Percentiles rank a stretch among this genome's conserved stretches.
Conservation (phyloP, 1,140 invertebrate genomes). For the Psilanteris sp. region DNA sequence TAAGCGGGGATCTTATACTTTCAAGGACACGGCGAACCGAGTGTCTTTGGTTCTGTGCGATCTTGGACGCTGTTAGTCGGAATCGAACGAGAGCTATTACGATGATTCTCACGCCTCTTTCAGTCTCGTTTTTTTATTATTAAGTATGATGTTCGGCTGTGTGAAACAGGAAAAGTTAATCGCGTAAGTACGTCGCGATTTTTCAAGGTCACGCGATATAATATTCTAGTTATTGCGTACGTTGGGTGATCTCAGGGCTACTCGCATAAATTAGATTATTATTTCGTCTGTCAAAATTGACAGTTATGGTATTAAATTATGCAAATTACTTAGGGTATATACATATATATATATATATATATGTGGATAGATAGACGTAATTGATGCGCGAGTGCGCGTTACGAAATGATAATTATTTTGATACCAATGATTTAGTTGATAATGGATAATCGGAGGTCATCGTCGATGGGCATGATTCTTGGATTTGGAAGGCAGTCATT, state of each 20-base stretch:
- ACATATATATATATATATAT: too few species aligned
- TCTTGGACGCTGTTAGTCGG: constrained; percentile 52
- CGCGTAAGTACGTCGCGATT: constrained; percentile 24
- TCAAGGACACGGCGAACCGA: constrained; percentile 54
- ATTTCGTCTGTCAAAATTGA: constrained; percentile 9
- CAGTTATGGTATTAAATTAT: background rate
- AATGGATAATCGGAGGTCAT: too few species aligned
- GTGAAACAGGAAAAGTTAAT: constrained; percentile 58
- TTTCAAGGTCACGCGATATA: constrained; percentile 46
- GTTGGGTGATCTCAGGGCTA: constrained; percentile 29
- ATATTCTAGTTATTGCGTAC: constrained; percentile 42
- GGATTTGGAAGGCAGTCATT: too few species aligned
- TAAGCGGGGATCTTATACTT: constrained; percentile 41
- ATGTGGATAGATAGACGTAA: too few species aligned
- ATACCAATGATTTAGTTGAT: too few species aligned
- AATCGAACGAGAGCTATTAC: constrained; percentile 53
- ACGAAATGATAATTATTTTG: too few species aligned
- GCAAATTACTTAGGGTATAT: too few species aligned
- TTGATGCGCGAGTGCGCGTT: too few species aligned
- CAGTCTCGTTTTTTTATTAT: constrained; percentile 62
- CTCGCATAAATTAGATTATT: constrained; percentile 22
- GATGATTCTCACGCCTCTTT: constrained; percentile 61
- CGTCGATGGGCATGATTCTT: too few species aligned
- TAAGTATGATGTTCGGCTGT: constrained; percentile 56
- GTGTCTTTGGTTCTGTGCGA: constrained; percentile 39